Base-by-base conservation (phyloP, 2,797 vertebrate genomes). In the Pteropus rufus region DNA sequence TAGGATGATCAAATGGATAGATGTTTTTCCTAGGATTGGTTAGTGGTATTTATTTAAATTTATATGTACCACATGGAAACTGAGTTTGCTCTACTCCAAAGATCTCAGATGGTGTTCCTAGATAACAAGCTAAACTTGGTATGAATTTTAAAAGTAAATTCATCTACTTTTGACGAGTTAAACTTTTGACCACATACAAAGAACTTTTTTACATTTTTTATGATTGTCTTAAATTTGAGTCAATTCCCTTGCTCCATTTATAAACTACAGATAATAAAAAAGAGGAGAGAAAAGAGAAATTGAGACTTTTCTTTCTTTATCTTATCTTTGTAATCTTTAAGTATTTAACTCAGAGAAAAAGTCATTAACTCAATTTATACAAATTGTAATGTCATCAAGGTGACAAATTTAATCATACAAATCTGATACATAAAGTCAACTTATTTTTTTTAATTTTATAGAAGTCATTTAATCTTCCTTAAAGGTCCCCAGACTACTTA, bases 101-200 rank as follows among this genome's bases (percentile, higher is more conserved):
- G 9, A 93, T 70, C 96, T 62, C 41, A 97, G 87, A 94, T 97
- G 77, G 23, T 89, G 81, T 97, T 92, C 62, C 94, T 81, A 96
- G 87, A 95, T 97, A 97, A 86, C 46, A 93, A 96, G 34, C 64
- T 79, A 92, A 9, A 7, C 85, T 96, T 89, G 94, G 91, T 97
- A 94, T 85, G 84, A 92, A 58, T 96, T 98, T 95, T 72, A 95
- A 95, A 96, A 96, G 67, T 34, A 7, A 96, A 64, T 96, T 93
- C 75, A 93, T 75, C 49, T 97, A 90, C 94, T 97, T 95, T 0
- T 96, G 90, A 98, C 82, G 54, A 96, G 54, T 64, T 98, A 97
- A 98, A 98, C 95, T 98, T 79, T 97, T 97, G 89, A 95, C 85
- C 95, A 86, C 80, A 52, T 67, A 81, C 10, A 91, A 67, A 81